Percentiles rank a stretch among this genome's conserved stretches.
phyloP scores from a whole-genome alignment of 2,888 invertebrate genomes.

The Leptura quadrifasciata region DNA sequence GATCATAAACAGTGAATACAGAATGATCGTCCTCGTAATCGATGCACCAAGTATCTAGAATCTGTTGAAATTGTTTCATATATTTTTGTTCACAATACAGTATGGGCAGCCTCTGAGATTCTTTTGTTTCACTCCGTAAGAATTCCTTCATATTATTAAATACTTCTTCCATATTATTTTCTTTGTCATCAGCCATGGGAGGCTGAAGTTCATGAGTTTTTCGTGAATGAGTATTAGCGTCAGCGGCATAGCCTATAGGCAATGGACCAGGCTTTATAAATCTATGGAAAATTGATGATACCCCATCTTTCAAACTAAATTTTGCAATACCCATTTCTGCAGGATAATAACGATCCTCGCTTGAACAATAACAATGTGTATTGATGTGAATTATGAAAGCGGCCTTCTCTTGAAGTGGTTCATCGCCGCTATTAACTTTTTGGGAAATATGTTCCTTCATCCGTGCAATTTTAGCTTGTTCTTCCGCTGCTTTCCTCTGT shows the following conservation, averaged over 20 bases:
- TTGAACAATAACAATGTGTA: too few relatives aligned
- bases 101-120: conserved; percentile 53
- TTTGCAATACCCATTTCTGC: too few relatives aligned
- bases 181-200: conserved; percentile 70
- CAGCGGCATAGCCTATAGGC: conserved; percentile 73
- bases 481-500: too few relatives aligned
- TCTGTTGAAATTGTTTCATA: conserved; percentile 63
- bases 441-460: too few relatives aligned
- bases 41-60: conserved; percentile 68
- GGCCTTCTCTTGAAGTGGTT: too few relatives aligned
- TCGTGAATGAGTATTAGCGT: conserved; percentile 72
- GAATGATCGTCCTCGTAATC: conserved; percentile 49
- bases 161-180: conserved; percentile 67
- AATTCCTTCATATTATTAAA: conserved; percentile 72
- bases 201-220: conserved; percentile 74
- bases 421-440: too few relatives aligned
- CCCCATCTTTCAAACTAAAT: too few relatives aligned
- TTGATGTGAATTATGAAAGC: too few relatives aligned
- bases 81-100: conserved; percentile 60
- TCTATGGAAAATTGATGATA: too few relatives aligned
- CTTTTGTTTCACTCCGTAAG: conserved; percentile 62
- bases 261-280: too few relatives aligned
- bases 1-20: conserved; percentile 66
- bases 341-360: too few relatives aligned
- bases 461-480: too few relatives aligned